Base-by-base conservation (phyloP, 2,113 vertebrate species). In the Odocoileus hemionus region DNA sequence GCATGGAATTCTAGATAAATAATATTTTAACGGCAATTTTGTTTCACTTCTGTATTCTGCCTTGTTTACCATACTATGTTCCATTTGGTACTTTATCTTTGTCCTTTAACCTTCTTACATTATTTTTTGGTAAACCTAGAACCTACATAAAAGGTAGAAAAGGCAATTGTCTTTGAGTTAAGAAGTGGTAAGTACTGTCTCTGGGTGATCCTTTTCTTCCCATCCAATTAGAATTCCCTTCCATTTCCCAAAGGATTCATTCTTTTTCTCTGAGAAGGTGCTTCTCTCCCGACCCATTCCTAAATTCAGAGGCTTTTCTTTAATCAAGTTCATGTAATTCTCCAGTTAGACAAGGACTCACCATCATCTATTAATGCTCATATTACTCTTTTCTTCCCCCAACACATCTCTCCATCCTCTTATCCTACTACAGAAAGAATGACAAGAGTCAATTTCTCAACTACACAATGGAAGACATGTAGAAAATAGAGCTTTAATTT, bases 81-180 rank as follows among this genome's bases (percentile, higher is more conserved):
- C 45, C 14, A 93, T 19, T 47, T 55, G 95, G 33, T 55, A 60
- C 23, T 57, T 7, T 76, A 58, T 26, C 55, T 93, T 87, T 96
- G 39, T 86, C 43, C 47, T 90, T 95, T 60, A 94, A 86, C 12
- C 21, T 61, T 60, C 58, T 87, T 14, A 78, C 4, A 7, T 28
- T 33, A 86, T 80, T 86, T 60, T 70, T 36, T 28, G 23, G 7
- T 58, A 87, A 64, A 89, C 57, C 26, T 45, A 95, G 43, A 83
- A 80, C 43, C 26, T 88, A 97, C 97, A 89, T 83, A 96, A 87
- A 93, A 50, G 45, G 8, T 11, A 9, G 50, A 57, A 61, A 97
- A 90, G 54, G 15, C 91, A 89, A 94, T 36, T 16, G 55, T 39
- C 4, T 92, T 86, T 91, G 25, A 96, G 58, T 70, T 89, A 70